These are phyloP conservation scores for Pseudobourletiella spinata DNA, from an alignment of 1,140 invertebrate species.

Conservation along the genomic window DNA sequence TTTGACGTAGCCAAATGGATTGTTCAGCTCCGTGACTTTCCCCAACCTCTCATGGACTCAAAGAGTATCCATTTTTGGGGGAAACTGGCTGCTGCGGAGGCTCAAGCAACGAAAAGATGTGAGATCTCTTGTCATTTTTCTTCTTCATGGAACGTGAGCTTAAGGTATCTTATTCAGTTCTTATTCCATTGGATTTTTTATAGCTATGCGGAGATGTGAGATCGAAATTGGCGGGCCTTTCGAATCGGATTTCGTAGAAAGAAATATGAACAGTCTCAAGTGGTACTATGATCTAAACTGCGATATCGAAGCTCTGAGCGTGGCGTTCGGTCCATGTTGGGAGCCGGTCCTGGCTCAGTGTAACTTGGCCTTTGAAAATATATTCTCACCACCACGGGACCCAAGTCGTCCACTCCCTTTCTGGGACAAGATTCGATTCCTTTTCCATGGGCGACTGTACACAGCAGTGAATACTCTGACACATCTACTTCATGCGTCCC, in stretches of 20 bases:
- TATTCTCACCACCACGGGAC: conserved; percentile 75
- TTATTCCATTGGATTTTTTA: no score
- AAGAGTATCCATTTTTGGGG: conserved; percentile 79
- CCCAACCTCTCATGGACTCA: conserved; percentile 78
- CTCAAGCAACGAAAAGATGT: conserved; percentile 67
- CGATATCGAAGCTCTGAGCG: conserved; percentile 75
- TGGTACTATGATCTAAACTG: conserved; percentile 98
- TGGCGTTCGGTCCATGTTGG: conserved; percentile 97
- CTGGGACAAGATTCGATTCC: conserved; percentile 93
- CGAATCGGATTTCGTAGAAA: conserved; percentile 43
- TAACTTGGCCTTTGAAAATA: conserved; percentile 77
- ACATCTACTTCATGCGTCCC: conserved; percentile 80
- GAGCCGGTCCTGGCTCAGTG: conserved; percentile 94
- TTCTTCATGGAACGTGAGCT: no score
- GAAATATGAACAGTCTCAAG: conserved; percentile 87
- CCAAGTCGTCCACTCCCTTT: conserved; percentile 87
- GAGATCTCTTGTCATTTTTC: conserved; percentile 22
- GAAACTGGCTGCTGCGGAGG: conserved; percentile 78
- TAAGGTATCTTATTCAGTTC: no score
- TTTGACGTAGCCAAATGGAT: conserved; percentile 74
- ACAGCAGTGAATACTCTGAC: conserved; percentile 76
- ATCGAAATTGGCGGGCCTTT: conserved; percentile 48
- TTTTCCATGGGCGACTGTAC: conserved; percentile 86
- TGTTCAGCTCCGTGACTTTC: conserved; percentile 88
- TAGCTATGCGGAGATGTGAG: conserved; percentile 46